Evolutionary conservation across 2,888 invertebrate genomes (phyloP), one percentile per base, ranked within the genome.

Genomic region (Phyto melanocephala): DNA sequence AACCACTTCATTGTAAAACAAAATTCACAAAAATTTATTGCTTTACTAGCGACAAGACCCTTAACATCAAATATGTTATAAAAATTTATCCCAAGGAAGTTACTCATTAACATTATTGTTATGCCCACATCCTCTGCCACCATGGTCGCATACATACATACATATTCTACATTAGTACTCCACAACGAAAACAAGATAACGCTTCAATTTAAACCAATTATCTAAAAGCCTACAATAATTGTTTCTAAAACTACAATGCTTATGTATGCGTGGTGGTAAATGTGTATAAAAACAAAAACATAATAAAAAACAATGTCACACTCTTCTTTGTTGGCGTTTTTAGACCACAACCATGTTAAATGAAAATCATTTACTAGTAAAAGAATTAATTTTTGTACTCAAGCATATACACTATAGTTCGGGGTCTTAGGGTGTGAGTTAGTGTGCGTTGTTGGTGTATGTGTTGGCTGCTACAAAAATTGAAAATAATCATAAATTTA

Each of bases 121-220:
- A 67, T 79, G 72, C 79, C 79, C 79, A 79, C 79, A 79, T 79
- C 79, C 67, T 72, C 65, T 60, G 71, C 42, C 40, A 67, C 62
- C 47, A 68, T 42, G 42, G 22, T 22, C 58, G 33, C 50, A 37
- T 24, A 47, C n/a, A n/a, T n/a, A n/a, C n/a, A n/a, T n/a, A n/a
- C n/a, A n/a, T 35, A 28, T 47, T 35, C 52, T 15, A 54, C 28
- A 28, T 28, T 28, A 5, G 6, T 28, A 28, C 50, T 60, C 22
- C 35, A 56, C 50, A 79, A 72, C 72, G 52, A 72, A 79, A 45
- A n/a, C n/a, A n/a, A 67, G 79, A 79, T 79, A 79, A 74, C 72
- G 72, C 56, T 79, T 74, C 72, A 79, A 79, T 79, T 79, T 79
- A 79, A 79, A 79, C 72, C 79, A 79, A 79, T 79, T 79, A 74